Conservation (phyloP, 2,888 invertebrate species). For the Campaea margaritaria region DNA sequence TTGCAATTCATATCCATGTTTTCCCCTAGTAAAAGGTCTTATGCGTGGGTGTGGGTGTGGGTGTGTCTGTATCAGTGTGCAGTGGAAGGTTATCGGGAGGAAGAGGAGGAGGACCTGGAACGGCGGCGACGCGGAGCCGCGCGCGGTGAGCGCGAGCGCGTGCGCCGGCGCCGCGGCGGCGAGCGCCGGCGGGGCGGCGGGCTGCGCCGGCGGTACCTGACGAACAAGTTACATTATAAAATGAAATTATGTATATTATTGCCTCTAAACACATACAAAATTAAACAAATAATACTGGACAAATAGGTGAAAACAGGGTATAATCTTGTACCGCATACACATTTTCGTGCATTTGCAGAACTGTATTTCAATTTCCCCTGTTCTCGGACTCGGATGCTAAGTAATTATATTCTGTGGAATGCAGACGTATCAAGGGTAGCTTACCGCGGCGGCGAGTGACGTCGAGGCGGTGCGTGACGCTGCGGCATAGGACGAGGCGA, state of each 20-base stretch:
- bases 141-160: slow-evolving; percentile 86
- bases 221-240: neutral
- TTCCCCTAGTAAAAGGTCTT: slow-evolving; percentile 4
- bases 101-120: slow-evolving; percentile 90
- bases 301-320: too few relatives aligned
- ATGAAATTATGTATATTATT: too few relatives aligned
- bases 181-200: slow-evolving; percentile 82
- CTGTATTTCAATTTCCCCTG: too few relatives aligned
- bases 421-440: neutral
- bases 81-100: slow-evolving; percentile 84
- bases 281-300: too few relatives aligned
- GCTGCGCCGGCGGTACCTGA: slow-evolving; percentile 83
- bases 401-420: neutral
- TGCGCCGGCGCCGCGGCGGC: slow-evolving; percentile 86
- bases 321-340: too few relatives aligned
- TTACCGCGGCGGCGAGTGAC: slow-evolving; percentile 80
- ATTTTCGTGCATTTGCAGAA: too few relatives aligned
- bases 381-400: too few relatives aligned
- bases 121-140: slow-evolving; percentile 88
- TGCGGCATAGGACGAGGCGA: slow-evolving; percentile 84
- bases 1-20: neutral
- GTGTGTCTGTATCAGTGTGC: slow-evolving; percentile 39
- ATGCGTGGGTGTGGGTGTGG: too few relatives aligned
- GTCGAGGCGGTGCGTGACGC: slow-evolving; percentile 84
- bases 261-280: too few relatives aligned